Evolutionary conservation across 2,888 invertebrate genomes (phyloP).

Genomic region (Arctia plantaginis): DNA sequence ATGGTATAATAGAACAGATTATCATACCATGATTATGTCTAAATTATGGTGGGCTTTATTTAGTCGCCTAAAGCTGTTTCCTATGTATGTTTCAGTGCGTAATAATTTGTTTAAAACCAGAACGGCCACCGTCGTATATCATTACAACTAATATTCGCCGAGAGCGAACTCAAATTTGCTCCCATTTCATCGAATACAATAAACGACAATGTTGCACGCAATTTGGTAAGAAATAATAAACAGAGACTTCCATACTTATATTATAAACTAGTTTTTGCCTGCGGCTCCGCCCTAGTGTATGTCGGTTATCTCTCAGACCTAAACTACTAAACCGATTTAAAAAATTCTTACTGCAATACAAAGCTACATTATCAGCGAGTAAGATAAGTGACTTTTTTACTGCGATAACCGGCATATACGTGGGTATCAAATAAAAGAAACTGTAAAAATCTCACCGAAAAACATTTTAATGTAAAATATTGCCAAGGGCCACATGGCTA

Average conservation of each 20-base stretch:
- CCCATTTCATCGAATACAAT: neutral
- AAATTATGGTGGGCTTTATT: conserved; percentile 2
- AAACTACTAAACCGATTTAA: too few species aligned
- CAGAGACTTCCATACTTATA: neutral
- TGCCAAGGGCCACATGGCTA: too few species aligned
- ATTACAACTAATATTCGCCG: neutral
- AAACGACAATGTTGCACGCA: neutral
- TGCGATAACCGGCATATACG: too few species aligned
- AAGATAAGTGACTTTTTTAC: too few species aligned
- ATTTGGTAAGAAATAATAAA: neutral
- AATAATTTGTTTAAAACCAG: conserved; percentile 4
- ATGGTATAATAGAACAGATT: neutral
- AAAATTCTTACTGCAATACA: too few species aligned
- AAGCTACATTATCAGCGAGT: too few species aligned
- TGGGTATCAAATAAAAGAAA: too few species aligned
- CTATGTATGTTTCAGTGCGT: neutral
- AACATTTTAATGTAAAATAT: too few species aligned
- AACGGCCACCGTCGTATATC: conserved; percentile 1
- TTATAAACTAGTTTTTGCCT: too few species aligned
- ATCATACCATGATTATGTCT: conserved; percentile 9
- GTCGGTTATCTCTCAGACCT: too few species aligned
- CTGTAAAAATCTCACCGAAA: too few species aligned
- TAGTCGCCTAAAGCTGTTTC: conserved; percentile 11
- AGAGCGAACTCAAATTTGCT: neutral
- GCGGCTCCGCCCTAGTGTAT: too few species aligned